Evolutionary conservation across 2,888 invertebrate genomes (phyloP).

Genomic region (Norana najaformis): DNA sequence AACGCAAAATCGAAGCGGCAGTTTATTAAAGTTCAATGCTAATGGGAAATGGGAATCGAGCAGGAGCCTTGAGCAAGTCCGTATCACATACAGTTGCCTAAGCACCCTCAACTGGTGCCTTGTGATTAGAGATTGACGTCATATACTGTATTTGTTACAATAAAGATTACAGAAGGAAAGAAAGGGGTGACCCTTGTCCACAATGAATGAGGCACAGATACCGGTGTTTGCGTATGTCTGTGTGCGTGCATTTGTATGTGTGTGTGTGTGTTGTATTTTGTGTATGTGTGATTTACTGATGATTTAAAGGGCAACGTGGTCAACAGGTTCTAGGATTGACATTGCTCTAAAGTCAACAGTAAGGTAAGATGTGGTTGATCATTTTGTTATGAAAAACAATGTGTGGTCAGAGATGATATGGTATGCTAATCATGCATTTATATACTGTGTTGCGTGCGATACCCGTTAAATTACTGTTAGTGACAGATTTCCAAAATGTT

Average conservation of each 20-base stretch:
- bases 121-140: background rate
- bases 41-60: background rate
- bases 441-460: background rate
- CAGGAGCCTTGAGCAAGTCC: background rate
- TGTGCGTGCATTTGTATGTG: background rate
- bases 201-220: no score
- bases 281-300: background rate
- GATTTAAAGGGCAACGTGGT: background rate
- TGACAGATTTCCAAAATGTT: background rate
- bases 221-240: background rate
- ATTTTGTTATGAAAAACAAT: background rate
- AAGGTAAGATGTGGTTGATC: background rate
- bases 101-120: background rate
- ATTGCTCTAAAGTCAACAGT: background rate
- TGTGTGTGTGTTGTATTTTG: background rate
- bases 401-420: background rate
- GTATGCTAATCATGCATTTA: background rate
- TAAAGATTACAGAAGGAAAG: background rate
- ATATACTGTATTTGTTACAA: no score
- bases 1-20: background rate
- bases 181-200: background rate
- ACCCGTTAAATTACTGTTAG: background rate
- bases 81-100: background rate
- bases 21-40: background rate
- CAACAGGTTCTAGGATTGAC: background rate